A percentile compares a stretch with the other conserved stretches of the same genome.
phyloP scores from a whole-genome alignment of 2,888 invertebrate genomes.

The Pachliopta kotzebuea region DNA sequence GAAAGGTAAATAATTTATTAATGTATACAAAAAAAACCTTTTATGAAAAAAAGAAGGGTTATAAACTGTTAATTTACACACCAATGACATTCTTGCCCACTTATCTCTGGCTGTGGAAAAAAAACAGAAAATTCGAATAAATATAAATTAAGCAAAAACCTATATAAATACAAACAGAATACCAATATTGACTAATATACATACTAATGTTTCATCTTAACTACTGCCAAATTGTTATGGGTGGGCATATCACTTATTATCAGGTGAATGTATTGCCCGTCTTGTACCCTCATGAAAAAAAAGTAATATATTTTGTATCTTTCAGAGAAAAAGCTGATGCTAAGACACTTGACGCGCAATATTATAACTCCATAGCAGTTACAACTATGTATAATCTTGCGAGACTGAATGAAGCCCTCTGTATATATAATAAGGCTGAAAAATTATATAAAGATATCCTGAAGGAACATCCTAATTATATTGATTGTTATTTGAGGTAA shows the following conservation, averaged over 20 bases:
- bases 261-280: too few species aligned
- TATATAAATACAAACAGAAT: too few species aligned
- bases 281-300: neutral
- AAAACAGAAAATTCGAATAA: too few species aligned
- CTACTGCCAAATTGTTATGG: too few species aligned
- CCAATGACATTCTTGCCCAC: neutral
- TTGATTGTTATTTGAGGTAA: constrained; percentile 91
- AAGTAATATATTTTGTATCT: constrained; percentile 16
- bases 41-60: too few species aligned
- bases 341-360: constrained; percentile 91
- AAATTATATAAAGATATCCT: constrained; percentile 98
- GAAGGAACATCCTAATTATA: constrained; percentile 98
- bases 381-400: constrained; percentile 98
- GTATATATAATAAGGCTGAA: constrained; percentile 96
- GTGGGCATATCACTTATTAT: too few species aligned
- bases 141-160: too few species aligned
- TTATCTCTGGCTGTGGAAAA: too few species aligned
- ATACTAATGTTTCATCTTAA: too few species aligned
- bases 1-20: constrained; percentile 62
- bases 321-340: constrained; percentile 89
- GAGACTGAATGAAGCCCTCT: constrained; percentile 94
- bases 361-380: constrained; percentile 97
- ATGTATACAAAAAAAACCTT: neutral
- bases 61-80: too few species aligned
- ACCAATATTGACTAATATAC: too few species aligned